Percentiles rank a stretch among this genome's conserved stretches.
Conservation (phyloP, 2,888 invertebrate genomes). For the Oegoconia quadripuncta region DNA sequence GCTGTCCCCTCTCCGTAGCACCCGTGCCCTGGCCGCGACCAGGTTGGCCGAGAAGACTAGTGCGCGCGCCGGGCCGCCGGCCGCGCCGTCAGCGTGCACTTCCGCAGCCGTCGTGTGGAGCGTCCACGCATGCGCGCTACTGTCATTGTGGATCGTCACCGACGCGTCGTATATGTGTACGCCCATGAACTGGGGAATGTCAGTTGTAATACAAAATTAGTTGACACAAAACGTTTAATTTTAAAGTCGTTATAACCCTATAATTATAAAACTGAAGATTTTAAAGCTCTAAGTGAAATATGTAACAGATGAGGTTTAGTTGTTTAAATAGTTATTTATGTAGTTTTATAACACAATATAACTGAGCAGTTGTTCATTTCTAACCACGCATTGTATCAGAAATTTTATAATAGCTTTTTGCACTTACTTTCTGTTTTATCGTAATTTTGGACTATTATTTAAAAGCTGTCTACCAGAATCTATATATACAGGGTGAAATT, state of each 20-base stretch:
- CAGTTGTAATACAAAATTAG: neutral
- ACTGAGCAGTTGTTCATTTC: too few species aligned
- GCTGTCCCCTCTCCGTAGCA: constrained; percentile 77
- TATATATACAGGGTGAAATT: too few species aligned
- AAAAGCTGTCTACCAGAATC: too few species aligned
- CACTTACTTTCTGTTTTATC: too few species aligned
- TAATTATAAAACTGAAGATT: too few species aligned
- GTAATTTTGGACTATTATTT: too few species aligned
- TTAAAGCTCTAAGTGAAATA: too few species aligned
- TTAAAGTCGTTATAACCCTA: neutral
- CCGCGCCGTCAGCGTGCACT: constrained; percentile 85
- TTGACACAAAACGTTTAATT: neutral
- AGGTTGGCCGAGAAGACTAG: constrained; percentile 86
- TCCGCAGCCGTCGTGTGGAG: constrained; percentile 85
- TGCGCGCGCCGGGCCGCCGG: constrained; percentile 83
- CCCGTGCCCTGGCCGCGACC: constrained; percentile 81
- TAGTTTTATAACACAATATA: too few species aligned
- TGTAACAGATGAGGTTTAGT: too few species aligned
- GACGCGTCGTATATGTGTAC: constrained; percentile 88
- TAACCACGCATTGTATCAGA: too few species aligned
- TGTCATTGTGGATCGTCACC: constrained; percentile 49
- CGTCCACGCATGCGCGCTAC: constrained; percentile 82
- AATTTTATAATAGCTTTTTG: too few species aligned
- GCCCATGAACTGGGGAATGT: constrained; percentile 87
- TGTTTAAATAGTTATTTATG: too few species aligned